Conservation (phyloP, 2,888 invertebrate genomes). For the Alloscopus bannaensis region DNA sequence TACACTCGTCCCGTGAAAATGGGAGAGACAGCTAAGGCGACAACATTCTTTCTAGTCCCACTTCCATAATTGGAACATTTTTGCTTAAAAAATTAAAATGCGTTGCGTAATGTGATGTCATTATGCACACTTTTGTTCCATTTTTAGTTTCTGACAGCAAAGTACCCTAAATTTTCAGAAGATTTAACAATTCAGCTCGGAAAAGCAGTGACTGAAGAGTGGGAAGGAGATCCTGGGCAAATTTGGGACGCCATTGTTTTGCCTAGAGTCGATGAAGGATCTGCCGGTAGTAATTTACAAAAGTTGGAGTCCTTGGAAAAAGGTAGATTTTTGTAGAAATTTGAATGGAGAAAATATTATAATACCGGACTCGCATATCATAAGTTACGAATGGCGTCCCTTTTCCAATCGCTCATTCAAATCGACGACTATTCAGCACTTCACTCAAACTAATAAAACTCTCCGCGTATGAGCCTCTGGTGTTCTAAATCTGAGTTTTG, state of each 20-base stretch:
- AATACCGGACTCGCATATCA: too few species aligned
- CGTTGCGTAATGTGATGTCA: neutral
- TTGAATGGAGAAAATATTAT: too few species aligned
- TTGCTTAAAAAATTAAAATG: neutral
- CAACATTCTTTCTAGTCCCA: too few species aligned
- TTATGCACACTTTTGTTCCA: neutral
- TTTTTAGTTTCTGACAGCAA: slow-evolving; percentile 51
- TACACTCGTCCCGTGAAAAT: neutral
- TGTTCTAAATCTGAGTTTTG: too few species aligned
- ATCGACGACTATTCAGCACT: too few species aligned
- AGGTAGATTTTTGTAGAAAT: neutral
- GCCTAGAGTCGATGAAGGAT: neutral
- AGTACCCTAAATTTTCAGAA: slow-evolving; percentile 46
- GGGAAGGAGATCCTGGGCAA: slow-evolving; percentile 50
- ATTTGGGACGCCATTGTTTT: slow-evolving; percentile 55
- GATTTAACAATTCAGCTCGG: slow-evolving; percentile 54
- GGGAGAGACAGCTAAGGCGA: neutral
- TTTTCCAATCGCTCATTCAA: too few species aligned
- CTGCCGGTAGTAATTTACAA: neutral
- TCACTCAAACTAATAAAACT: too few species aligned
- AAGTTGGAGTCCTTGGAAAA: neutral
- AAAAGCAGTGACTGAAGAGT: slow-evolving; percentile 51
- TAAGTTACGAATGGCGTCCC: too few species aligned
- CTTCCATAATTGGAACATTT: neutral
- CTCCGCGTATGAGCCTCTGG: too few species aligned